Evolutionary conservation across 2,797 vertebrate genomes (phyloP), one percentile per base, ranked within the genome.

Genomic region (Labroides dimidiatus): DNA sequence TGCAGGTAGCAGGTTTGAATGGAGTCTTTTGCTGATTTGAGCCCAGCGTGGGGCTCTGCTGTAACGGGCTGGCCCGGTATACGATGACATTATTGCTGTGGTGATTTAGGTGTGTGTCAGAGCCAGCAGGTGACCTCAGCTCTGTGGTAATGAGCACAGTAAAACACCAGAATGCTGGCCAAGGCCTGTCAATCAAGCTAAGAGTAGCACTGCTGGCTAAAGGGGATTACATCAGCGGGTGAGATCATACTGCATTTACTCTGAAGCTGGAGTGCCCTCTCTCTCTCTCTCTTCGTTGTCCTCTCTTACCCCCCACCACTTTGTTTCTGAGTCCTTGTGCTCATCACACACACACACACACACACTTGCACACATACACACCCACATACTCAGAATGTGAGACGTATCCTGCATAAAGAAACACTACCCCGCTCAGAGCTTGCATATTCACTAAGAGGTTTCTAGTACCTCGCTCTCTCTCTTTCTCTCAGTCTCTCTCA

Each of bases 181-280:
- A 43, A 50, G 37, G 78, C 80, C 84, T 92, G 90, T 92, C 91
- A 92, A 92, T 93, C 92, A 90, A 65, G 21, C 87, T 91, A 88
- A 93, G 89, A 91, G 91, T 90, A 83, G 84, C 56, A 64, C 82
- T 85, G 84, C 87, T 86, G 78, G 87, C 86, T 89, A 87, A 91
- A 90, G 87, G 89, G 87, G 88, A 91, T 93, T 92, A 92, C 92
- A 87, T 93, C 92, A 93, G 87, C 64, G 89, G 90, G 81, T 93
- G 93, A 92, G 92, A 92, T 93, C 92, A 92, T 93, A 87, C 91
- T 88, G 88, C 87, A 91, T 91, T 89, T 79, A 82, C 89, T 89
- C 73, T 80, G 69, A 59, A 63, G 60, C 79, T 82, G 55, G 78
- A 87, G 82, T 85, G 84, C 77, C 55, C 50, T 73, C 24, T 57